A percentile compares a stretch with the other conserved stretches of the same genome.
These are phyloP conservation scores for Phrynosoma blainvillii DNA, from an alignment of 2,113 vertebrate genomes.

Conservation along the genomic window DNA sequence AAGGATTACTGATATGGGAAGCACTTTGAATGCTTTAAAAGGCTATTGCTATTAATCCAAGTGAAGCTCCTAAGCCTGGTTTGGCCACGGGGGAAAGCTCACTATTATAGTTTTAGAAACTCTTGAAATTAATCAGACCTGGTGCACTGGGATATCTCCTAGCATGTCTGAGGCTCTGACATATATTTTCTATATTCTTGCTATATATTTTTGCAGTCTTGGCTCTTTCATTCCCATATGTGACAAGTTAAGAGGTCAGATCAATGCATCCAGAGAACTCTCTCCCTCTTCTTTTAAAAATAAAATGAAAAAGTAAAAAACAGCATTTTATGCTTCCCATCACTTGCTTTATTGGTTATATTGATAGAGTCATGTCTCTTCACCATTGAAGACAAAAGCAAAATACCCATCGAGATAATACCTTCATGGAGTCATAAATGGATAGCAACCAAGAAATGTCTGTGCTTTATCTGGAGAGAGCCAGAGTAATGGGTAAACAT, in stretches of 20 bases:
- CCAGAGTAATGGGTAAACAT: background rate
- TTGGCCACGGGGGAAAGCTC: background rate
- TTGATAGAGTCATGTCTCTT: background rate
- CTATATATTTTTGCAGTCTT: conserved; percentile 19
- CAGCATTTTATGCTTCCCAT: background rate
- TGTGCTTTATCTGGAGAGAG: background rate
- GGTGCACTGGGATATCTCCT: background rate
- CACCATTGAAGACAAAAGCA: background rate
- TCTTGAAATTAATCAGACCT: background rate
- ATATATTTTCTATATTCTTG: background rate
- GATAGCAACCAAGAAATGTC: background rate
- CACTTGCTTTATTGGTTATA: background rate
- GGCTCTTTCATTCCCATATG: conserved; percentile 43
- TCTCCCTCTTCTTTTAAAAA: conserved; percentile 3
- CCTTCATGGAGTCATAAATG: background rate
- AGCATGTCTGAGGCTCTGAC: background rate
- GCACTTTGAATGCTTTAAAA: background rate
- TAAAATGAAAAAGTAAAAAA: conserved; percentile 47
- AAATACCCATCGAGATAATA: background rate
- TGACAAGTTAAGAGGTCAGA: conserved; percentile 32
- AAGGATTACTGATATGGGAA: background rate
- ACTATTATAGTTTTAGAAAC: background rate
- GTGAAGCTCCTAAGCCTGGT: background rate
- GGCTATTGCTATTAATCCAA: background rate
- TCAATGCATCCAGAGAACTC: conserved; percentile 35